Conservation (phyloP, 2,888 invertebrate genomes). For the Thereva unica region DNA sequence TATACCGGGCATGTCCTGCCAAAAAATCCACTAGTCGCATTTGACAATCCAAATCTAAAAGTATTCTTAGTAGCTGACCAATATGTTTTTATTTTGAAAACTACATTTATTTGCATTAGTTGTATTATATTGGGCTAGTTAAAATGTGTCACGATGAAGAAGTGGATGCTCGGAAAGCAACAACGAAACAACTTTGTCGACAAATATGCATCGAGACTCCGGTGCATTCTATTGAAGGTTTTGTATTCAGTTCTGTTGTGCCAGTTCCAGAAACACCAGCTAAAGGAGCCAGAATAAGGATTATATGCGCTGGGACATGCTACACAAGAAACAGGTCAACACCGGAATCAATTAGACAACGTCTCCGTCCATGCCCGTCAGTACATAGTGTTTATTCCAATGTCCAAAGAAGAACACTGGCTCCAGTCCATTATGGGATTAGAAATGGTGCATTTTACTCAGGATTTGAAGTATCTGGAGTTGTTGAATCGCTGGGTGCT, state of each 20-base stretch:
- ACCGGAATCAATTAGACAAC: constrained; percentile 73
- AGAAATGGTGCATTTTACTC: constrained; percentile 83
- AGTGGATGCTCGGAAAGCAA: constrained; percentile 26
- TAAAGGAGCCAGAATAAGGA: constrained; percentile 80
- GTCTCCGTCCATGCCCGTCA: constrained; percentile 61
- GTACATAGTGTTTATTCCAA: constrained; percentile 56
- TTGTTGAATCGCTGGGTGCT: constrained; percentile 74
- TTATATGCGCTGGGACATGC: constrained; percentile 85
- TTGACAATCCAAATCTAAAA: too few relatives aligned
- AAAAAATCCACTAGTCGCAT: too few relatives aligned
- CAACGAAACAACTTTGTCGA: constrained; percentile 79
- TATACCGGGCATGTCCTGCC: too few relatives aligned
- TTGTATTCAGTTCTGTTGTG: constrained; percentile 84
- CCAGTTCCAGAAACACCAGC: constrained; percentile 86
- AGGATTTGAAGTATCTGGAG: constrained; percentile 80
- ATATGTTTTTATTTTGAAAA: too few relatives aligned
- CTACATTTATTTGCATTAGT: too few relatives aligned
- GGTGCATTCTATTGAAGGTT: constrained; percentile 72
- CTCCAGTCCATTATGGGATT: constrained; percentile 74
- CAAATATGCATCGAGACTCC: constrained; percentile 89
- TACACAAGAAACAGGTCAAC: constrained; percentile 74
- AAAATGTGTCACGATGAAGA: too few relatives aligned
- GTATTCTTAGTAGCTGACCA: too few relatives aligned
- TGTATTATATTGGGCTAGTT: too few relatives aligned
- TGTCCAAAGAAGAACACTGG: constrained; percentile 51